Base-by-base conservation (phyloP, 1,140 invertebrate genomes). In the Ganaspis sp. region DNA sequence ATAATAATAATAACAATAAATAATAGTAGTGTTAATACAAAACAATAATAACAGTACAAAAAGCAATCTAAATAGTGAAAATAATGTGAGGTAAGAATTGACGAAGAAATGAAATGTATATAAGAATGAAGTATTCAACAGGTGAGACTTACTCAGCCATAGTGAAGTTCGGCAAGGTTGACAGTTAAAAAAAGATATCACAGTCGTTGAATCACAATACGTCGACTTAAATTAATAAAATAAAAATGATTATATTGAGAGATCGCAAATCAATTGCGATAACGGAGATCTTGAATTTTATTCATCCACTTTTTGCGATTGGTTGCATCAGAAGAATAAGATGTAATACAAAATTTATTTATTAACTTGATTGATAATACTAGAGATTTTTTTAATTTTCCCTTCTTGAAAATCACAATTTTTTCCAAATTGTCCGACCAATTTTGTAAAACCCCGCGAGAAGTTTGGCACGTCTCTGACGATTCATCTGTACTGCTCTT, bases 371-470 rank as follows among this genome's bases (percentile, higher is more conserved):
- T 34, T 34, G 6, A 6, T 34, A 34, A 34, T 34, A 49, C 45
- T 49, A 17, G 4, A 23, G 9, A 58, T 12, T 64, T 15, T 15
- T 26, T 29, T 9, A 11, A 1, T 4, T 12, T 15, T 15, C 15
- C 21, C 9, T 58, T 58, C 23, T 26, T 64, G 15, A n/a, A 40
- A 73, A 70, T 81, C 82, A 81, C 77, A 74, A 77, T 11, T 75
- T 58, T 37, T 71, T 77, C 82, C 82, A 83, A 78, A 87, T 87
- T 71, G 81, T 86, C 23, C 85, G 82, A 58, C 84, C 84, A 76
- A 85, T 86, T 15, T 86, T 80, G 79, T 85, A 87, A 73, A 87
- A 87, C 26, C 83, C 85, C 34, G 84, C 73, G 75, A 79, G 81
- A 40, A 79, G 81, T 70, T 75, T 83, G 15, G 76, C 69, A 77